These are phyloP conservation scores for Noctua janthe DNA, from an alignment of 2,888 invertebrate genomes.

Conservation along the genomic window DNA sequence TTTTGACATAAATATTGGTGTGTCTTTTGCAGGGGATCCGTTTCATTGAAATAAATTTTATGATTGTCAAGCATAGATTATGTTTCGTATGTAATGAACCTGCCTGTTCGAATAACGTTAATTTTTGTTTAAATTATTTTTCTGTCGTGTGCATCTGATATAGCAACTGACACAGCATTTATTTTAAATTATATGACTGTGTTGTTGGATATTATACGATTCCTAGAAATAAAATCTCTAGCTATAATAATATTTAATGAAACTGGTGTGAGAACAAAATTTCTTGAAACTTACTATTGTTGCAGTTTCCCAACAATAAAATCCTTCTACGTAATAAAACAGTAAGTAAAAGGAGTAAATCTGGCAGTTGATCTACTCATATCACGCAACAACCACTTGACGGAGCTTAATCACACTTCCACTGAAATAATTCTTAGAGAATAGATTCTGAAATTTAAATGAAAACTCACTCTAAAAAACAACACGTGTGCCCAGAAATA, in stretches of 20 bases:
- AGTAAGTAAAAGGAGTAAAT: conserved; percentile 9
- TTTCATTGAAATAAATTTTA: conserved; percentile 36
- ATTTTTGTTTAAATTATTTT: conserved; percentile 35
- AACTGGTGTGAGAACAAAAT: not conserved
- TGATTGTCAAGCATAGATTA: conserved; percentile 37
- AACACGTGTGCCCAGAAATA: not conserved
- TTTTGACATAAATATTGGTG: conserved; percentile 57
- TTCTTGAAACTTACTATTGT: not conserved
- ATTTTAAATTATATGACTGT: conserved; percentile 10
- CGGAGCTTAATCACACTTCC: not conserved
- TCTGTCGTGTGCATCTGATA: conserved; percentile 36
- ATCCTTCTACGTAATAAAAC: not conserved
- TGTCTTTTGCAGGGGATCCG: conserved; percentile 39
- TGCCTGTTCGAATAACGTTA: conserved; percentile 25
- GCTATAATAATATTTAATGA: not conserved
- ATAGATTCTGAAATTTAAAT: not conserved
- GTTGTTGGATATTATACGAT: not conserved
- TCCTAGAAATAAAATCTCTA: not conserved
- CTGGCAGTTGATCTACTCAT: conserved; percentile 8
- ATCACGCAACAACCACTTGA: conserved; percentile 43
- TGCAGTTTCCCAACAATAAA: conserved; percentile 1
- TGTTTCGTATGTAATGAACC: conserved; percentile 48
- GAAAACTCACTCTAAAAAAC: not conserved
- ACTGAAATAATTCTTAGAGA: not conserved
- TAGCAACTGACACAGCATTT: conserved; percentile 8